A percentile compares a stretch with the other conserved stretches of the same genome.
Evolutionary conservation across 1,140 invertebrate species (phyloP).

Genomic region (Lasioglossum baleicum): DNA sequence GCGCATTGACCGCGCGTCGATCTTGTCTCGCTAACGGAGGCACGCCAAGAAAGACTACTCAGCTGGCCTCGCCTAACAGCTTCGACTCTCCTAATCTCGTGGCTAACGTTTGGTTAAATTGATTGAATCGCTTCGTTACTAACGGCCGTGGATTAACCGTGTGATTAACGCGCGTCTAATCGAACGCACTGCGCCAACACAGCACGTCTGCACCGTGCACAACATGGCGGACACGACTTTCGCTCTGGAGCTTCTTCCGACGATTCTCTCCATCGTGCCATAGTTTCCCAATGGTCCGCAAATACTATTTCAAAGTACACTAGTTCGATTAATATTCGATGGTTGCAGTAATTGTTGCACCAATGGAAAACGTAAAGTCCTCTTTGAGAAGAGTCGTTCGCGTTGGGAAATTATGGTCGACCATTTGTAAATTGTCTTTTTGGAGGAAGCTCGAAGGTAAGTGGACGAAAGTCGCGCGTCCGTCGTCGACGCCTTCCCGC

Average conservation of each 20-base stretch:
- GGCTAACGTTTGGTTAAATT: conserved; percentile 29
- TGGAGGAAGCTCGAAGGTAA: conserved; percentile 4
- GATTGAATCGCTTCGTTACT: conserved; percentile 45
- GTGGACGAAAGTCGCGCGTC: conserved; percentile 22
- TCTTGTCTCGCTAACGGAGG: conserved; percentile 39
- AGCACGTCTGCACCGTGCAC: conserved; percentile 40
- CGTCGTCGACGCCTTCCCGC: conserved; percentile 26
- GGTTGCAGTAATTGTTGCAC: no score
- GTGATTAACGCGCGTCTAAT: conserved; percentile 49
- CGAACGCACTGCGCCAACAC: conserved; percentile 12
- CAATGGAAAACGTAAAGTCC: no score
- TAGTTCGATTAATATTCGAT: no score
- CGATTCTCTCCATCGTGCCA: no score
- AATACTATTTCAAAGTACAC: no score
- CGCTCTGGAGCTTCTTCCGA: not conserved
- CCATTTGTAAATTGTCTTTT: no score
- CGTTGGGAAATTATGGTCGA: no score
- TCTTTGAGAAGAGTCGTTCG: no score
- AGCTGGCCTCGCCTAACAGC: conserved; percentile 31
- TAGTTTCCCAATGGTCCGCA: no score
- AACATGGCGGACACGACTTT: conserved; percentile 31
- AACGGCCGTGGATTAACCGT: conserved; percentile 47
- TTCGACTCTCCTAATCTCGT: conserved; percentile 39
- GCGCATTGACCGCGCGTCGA: not conserved
- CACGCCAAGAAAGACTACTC: conserved; percentile 24